Evolutionary conservation across 2,113 vertebrate genomes (phyloP).

Genomic region (Collichthys lucidus): DNA sequence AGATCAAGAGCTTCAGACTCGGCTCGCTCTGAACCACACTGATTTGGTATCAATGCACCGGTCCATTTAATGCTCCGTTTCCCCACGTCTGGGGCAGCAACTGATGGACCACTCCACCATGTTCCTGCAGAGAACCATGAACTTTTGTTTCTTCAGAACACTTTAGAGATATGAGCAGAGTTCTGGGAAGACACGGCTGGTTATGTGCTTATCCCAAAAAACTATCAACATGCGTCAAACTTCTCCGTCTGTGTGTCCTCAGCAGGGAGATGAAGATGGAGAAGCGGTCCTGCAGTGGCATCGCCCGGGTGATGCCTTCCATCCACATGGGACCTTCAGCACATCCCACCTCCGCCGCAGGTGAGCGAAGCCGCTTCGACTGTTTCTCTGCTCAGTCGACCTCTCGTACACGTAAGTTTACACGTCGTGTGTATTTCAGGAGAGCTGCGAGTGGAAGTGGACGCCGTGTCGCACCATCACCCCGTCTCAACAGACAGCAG

Average conservation of each 20-base stretch:
- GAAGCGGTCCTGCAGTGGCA: constrained; percentile 89
- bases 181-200: too few species aligned
- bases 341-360: constrained; percentile 84
- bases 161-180: too few species aligned
- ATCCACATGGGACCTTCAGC: constrained; percentile 89
- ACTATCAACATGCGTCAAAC: background rate
- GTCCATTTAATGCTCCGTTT: too few species aligned
- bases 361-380: constrained; percentile 68
- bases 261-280: constrained; percentile 93
- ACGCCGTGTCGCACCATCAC: constrained; percentile 72
- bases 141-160: too few species aligned
- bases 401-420: background rate
- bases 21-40: too few species aligned
- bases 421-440: constrained; percentile 36
- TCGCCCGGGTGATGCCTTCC: constrained; percentile 94
- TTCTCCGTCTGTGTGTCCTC: constrained; percentile 8
- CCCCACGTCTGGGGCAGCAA: too few species aligned
- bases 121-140: too few species aligned
- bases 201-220: background rate
- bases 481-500: constrained; percentile 89
- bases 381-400: background rate
- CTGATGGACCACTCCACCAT: too few species aligned
- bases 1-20: too few species aligned
- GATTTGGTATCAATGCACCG: too few species aligned
- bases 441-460: constrained; percentile 92